A percentile compares a stretch with the other conserved stretches of the same genome.
These are phyloP conservation scores for Cephonodes hylas DNA, from an alignment of 2,888 invertebrate species.

Conservation along the genomic window DNA sequence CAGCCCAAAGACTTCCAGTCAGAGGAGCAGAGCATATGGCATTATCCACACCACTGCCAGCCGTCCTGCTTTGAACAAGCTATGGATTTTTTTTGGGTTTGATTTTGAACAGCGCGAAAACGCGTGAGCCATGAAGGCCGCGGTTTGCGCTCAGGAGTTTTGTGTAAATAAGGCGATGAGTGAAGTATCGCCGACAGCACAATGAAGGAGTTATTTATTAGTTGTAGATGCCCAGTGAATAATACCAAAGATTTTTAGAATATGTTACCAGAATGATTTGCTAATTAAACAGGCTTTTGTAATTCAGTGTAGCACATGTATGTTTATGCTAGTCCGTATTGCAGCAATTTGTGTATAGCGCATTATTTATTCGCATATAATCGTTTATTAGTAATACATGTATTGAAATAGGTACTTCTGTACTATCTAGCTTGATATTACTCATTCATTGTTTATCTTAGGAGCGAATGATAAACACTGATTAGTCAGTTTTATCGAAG, in stretches of 20 bases:
- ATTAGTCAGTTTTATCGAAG: slow-evolving; percentile 44
- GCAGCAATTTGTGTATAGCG: slow-evolving; percentile 57
- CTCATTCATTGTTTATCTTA: slow-evolving; percentile 53
- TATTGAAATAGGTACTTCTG: slow-evolving; percentile 40
- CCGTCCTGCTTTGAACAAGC: slow-evolving; percentile 84
- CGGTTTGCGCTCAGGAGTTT: slow-evolving; percentile 22
- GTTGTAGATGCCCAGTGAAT: slow-evolving; percentile 59
- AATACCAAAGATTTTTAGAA: slow-evolving; percentile 72
- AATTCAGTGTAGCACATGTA: slow-evolving; percentile 46
- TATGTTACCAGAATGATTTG: slow-evolving; percentile 42
- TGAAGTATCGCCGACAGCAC: slow-evolving; percentile 6
- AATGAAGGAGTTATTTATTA: slow-evolving; percentile 40
- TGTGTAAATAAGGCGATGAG: slow-evolving; percentile 36
- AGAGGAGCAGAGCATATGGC: slow-evolving; percentile 98
- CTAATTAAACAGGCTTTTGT: slow-evolving; percentile 46
- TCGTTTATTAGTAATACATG: slow-evolving; percentile 46
- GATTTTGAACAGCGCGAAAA: slow-evolving; percentile 16
- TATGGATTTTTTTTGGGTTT: slow-evolving; percentile 24
- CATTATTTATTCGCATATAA: slow-evolving; percentile 64
- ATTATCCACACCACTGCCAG: slow-evolving; percentile 94
- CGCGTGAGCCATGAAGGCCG: slow-evolving; percentile 14
- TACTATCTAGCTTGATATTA: slow-evolving; percentile 49
- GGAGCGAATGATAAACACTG: slow-evolving; percentile 39
- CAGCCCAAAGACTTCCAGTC: slow-evolving; percentile 95
- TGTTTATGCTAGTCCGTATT: slow-evolving; percentile 69